Evolutionary conservation across 2,113 vertebrate genomes (phyloP).

Genomic region (Noturus placidus): DNA sequence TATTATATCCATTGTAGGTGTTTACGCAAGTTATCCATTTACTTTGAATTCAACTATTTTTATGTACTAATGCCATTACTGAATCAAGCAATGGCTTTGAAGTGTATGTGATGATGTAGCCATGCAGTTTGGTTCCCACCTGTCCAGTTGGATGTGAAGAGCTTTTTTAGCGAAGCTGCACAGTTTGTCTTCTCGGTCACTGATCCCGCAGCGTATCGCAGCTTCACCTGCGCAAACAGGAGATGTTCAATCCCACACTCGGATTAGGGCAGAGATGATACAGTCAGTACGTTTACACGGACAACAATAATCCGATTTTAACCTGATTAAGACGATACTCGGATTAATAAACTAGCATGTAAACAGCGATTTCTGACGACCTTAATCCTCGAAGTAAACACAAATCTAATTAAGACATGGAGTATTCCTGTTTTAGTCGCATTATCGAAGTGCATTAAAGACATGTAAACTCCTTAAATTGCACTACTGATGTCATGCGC

Average conservation of each 20-base stretch:
- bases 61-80: neutral
- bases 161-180: conserved; percentile 95
- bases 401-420: no score
- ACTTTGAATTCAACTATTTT: neutral
- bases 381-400: no score
- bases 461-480: no score
- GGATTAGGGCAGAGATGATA: neutral
- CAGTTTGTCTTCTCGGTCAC: conserved; percentile 84
- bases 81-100: neutral
- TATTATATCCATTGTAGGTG: no score
- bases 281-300: no score
- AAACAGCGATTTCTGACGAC: no score
- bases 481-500: no score
- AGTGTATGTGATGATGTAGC: neutral
- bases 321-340: no score
- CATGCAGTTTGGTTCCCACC: conserved; percentile 69
- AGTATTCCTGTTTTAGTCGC: no score
- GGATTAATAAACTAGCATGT: no score
- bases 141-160: conserved; percentile 94
- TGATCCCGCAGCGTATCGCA: conserved; percentile 82
- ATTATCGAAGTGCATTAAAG: no score
- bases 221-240: conserved; percentile 80
- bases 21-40: neutral
- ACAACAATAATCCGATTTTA: no score
- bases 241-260: neutral